These are phyloP conservation scores for Etheostoma cragini DNA, from an alignment of 2,113 vertebrate species.

Conservation along the genomic window DNA sequence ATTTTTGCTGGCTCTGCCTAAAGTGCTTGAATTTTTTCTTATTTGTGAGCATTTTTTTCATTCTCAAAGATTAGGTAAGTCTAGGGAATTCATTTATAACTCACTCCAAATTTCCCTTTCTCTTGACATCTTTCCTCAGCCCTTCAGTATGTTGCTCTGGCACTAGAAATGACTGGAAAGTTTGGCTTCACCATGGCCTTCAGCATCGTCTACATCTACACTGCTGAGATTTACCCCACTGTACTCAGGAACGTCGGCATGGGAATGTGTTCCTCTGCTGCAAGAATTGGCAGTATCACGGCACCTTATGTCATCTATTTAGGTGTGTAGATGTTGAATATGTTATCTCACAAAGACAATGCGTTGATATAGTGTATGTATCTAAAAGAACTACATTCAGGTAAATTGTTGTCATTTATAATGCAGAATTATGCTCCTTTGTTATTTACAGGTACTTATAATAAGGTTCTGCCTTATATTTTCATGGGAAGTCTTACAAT, in stretches of 20 bases:
- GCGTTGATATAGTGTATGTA: not conserved
- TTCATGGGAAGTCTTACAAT: slow-evolving; percentile 94
- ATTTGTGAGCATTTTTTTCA: not conserved
- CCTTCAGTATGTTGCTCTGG: slow-evolving; percentile 79
- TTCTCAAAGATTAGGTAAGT: not conserved
- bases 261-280: slow-evolving; percentile 93
- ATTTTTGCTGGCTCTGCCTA: not conserved
- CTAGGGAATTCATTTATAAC: not conserved
- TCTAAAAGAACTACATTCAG: not conserved
- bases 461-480: slow-evolving; percentile 91
- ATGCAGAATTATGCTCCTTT: not conserved
- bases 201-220: slow-evolving; percentile 94
- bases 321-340: slow-evolving; percentile 69
- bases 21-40: not conserved
- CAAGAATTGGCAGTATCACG: slow-evolving; percentile 92
- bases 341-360: not conserved
- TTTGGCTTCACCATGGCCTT: slow-evolving; percentile 94
- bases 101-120: not conserved
- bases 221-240: slow-evolving; percentile 93
- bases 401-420: not conserved
- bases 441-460: slow-evolving; percentile 84
- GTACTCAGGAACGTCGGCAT: slow-evolving; percentile 95
- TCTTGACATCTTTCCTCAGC: slow-evolving; percentile 71
- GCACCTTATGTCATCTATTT: slow-evolving; percentile 94
- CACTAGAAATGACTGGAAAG: slow-evolving; percentile 92